phyloP scores from a whole-genome alignment of 1,140 invertebrate genomes.

The Drosophila sturtevanti region DNA sequence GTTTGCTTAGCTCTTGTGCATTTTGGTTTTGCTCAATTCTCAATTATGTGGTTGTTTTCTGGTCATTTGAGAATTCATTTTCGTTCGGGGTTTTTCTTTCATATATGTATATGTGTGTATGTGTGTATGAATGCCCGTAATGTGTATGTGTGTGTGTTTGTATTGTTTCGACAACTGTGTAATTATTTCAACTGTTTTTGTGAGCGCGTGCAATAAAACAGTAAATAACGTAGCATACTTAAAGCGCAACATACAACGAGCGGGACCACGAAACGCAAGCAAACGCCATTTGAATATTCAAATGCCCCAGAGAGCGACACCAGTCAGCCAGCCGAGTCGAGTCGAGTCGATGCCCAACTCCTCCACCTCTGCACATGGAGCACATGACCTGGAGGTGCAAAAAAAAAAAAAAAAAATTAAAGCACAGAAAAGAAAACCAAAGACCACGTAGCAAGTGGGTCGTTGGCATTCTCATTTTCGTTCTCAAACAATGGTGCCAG shows the following conservation, averaged over 20 bases:
- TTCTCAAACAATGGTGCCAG: conserved; percentile 53
- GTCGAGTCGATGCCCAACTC: conserved; percentile 34
- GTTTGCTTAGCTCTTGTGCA: conserved; percentile 39
- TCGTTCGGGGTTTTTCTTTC: conserved; percentile 44
- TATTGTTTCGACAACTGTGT: conserved; percentile 61
- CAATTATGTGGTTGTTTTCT: conserved; percentile 47
- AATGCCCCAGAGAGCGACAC: conserved; percentile 66
- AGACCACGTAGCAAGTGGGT: conserved; percentile 33
- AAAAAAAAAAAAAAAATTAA: conserved; percentile 26
- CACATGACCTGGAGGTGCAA: conserved; percentile 51
- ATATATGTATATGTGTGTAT: conserved; percentile 16
- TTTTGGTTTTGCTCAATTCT: conserved; percentile 20
- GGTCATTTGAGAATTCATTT: conserved; percentile 77
- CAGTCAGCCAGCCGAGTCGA: neutral
- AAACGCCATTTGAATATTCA: conserved; percentile 74
- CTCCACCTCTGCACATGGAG: conserved; percentile 11
- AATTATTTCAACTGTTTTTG: conserved; percentile 77
- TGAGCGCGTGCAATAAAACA: conserved; percentile 75
- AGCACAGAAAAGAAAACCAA: neutral
- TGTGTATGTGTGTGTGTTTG: conserved; percentile 7
- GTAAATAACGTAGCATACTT: conserved; percentile 76
- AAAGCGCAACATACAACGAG: conserved; percentile 56
- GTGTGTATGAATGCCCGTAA: conserved; percentile 14
- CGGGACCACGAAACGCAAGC: conserved; percentile 40
- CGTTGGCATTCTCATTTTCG: conserved; percentile 37